Evolutionary conservation across 1,140 invertebrate genomes (phyloP), one percentile per base, ranked within the genome.

Genomic region (Atta cephalotes): DNA sequence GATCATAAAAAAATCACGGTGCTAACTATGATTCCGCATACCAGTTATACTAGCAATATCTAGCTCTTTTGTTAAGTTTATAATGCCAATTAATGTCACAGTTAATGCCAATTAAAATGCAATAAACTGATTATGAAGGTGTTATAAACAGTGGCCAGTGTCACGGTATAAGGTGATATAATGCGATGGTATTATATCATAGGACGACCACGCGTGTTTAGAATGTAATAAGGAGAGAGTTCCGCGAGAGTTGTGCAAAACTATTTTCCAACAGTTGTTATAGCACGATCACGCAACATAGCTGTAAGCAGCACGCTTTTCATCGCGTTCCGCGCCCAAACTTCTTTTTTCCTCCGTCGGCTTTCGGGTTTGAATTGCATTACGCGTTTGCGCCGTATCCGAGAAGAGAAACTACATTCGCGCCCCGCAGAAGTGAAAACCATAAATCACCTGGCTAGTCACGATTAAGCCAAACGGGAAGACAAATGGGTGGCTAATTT

Each of bases 401-500:
- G 79, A 76, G 56, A 66, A 56, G 60, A 39, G 66, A 63, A 87
- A 82, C 78, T 76, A 85, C 79, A 85, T 85, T 90, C 87, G 85
- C 87, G 88, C 80, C 56, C 68, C 65, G 71, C 56, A 87, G 85
- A 88, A 86, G 72, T 85, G 85, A 81, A 74, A 87, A 89, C 78
- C 89, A 92, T 92, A 92, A 92, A 92, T 92, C 91, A 92, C 84
- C 77, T 62, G 56, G 78, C 87, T 82, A 81, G 87, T 91, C 91
- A 87, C 87, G 91, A 91, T 92, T 92, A 92, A 92, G 84, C 90
- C 72, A 72, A 89, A 90, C 85, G 71, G 76, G 81, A 88, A 92
- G 90, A 92, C 92, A 90, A 92, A 92, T 91, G 91, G 87, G 71
- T 92, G 87, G 90, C 91, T 92, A 92, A 92, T 92, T 92, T 92